phyloP scores from a whole-genome alignment of 2,888 invertebrate genomes.

The Piscicola geometra region DNA sequence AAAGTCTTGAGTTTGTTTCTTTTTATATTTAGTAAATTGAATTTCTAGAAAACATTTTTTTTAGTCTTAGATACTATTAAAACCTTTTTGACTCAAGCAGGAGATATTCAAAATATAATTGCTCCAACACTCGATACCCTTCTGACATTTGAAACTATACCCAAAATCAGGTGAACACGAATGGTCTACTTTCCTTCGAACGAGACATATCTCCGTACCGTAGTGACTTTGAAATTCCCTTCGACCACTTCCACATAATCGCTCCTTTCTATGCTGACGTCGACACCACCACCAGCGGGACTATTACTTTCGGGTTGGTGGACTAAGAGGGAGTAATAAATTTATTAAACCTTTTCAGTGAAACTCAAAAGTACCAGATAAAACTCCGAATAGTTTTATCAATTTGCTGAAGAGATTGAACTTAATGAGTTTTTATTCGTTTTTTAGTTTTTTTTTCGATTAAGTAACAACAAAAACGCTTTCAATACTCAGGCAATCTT shows the following conservation, averaged over 20 bases:
- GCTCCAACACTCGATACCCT: too few relatives aligned
- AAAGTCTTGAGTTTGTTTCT: too few relatives aligned
- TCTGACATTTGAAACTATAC: too few relatives aligned
- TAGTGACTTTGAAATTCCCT: constrained; percentile 69
- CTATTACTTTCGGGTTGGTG: constrained; percentile 65
- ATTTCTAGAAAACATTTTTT: too few relatives aligned
- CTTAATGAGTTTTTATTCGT: neutral
- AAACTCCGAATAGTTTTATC: too few relatives aligned
- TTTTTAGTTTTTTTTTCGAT: neutral
- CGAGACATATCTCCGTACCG: constrained; percentile 80
- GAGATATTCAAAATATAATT: too few relatives aligned
- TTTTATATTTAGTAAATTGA: too few relatives aligned
- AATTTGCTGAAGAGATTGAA: too few relatives aligned
- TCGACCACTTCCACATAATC: constrained; percentile 69
- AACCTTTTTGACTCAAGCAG: too few relatives aligned
- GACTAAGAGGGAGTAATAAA: neutral
- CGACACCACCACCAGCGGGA: constrained; percentile 71
- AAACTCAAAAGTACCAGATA: neutral
- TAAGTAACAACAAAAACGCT: too few relatives aligned
- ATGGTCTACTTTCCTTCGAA: constrained; percentile 81
- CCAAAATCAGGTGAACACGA: constrained; percentile 89
- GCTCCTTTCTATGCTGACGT: constrained; percentile 87
- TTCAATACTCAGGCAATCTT: constrained; percentile 46
- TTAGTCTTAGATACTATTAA: too few relatives aligned
- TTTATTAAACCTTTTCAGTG: neutral